Evolutionary conservation across 2,888 invertebrate genomes (phyloP), one percentile per base, ranked within the genome.

Genomic region (Caenorhabditis becei): DNA sequence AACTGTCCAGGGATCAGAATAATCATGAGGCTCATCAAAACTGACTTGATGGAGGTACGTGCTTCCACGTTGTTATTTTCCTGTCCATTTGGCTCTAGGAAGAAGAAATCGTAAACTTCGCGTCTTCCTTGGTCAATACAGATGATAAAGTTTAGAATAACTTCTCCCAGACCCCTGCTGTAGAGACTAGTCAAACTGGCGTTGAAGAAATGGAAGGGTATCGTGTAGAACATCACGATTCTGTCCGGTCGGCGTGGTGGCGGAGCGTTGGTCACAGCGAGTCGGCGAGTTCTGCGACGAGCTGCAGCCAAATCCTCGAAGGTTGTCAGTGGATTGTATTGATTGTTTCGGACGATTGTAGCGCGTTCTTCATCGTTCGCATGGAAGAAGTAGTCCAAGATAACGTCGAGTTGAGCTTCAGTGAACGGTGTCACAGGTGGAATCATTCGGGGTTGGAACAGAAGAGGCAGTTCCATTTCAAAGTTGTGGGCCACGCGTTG

Each of bases 61-160:
- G 16, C 61, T 24, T n/a, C 23, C 20, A 35, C n/a, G 23, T 35
- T 49, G 23, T 51, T 14, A 23, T 65, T n/a, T n/a, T n/a, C n/a
- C n/a, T n/a, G n/a, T n/a, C n/a, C 63, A 11, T 37, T 51, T 1
- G 63, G 63, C 5, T n/a, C 16, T 1, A n/a, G 11, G 51, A 65
- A 65, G 49, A 65, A 65, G 23, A 16, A 65, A 11, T 53, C 20
- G 14, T n/a, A 3, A 2, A 51, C 63, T 53, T 53, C 63, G 16
- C 35, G 14, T 2, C 63, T 2, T 20, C 35, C 20, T 0, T 4
- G 35, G 8, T 56, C 18, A n/a, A 11, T n/a, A 4, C n/a, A 5
- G 16, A 20, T 10, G 1, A 67, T 16, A 1, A 67, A 23, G 8
- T n/a, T n/a, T 3, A 8, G 32, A 58, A 69, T 35, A 5, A 56